phyloP scores from a whole-genome alignment of 2,888 invertebrate species.

The Athripsodes cinereus region DNA sequence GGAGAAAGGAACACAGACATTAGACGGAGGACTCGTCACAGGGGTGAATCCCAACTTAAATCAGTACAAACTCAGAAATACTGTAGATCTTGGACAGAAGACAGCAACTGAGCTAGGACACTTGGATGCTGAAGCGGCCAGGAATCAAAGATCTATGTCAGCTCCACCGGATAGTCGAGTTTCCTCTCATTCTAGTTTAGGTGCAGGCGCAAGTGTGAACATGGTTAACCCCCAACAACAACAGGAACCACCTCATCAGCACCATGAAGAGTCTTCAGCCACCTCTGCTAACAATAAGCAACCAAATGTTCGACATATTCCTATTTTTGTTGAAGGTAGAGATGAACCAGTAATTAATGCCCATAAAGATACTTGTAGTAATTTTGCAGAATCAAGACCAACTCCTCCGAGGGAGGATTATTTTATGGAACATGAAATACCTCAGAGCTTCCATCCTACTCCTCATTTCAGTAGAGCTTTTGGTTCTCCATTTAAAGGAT shows the following conservation, averaged over 20 bases:
- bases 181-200: slow-evolving; percentile 9
- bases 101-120: slow-evolving; percentile 48
- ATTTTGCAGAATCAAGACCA: slow-evolving; percentile 33
- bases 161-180: slow-evolving; percentile 62
- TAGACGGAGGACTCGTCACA: slow-evolving; percentile 26
- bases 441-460: slow-evolving; percentile 39
- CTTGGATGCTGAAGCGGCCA: slow-evolving; percentile 50
- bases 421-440: slow-evolving; percentile 39
- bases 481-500: slow-evolving; percentile 42
- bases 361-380: slow-evolving; percentile 41
- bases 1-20: slow-evolving; percentile 23
- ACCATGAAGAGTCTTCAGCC: slow-evolving; percentile 30
- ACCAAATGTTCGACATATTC: slow-evolving; percentile 72
- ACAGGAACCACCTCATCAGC: slow-evolving; percentile 33
- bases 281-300: slow-evolving; percentile 39
- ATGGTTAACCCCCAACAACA: slow-evolving; percentile 34
- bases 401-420: slow-evolving; percentile 40
- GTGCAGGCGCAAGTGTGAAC: slow-evolving; percentile 29
- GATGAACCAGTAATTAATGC: slow-evolving; percentile 72
- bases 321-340: slow-evolving; percentile 82
- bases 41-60: slow-evolving; percentile 44
- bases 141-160: slow-evolving; percentile 69
- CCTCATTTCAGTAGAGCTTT: slow-evolving; percentile 45
- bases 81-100: slow-evolving; percentile 68
- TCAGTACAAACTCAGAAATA: slow-evolving; percentile 68